Evolutionary conservation across 2,888 invertebrate species (phyloP).

Genomic region (Nephrotoma guestfalica): DNA sequence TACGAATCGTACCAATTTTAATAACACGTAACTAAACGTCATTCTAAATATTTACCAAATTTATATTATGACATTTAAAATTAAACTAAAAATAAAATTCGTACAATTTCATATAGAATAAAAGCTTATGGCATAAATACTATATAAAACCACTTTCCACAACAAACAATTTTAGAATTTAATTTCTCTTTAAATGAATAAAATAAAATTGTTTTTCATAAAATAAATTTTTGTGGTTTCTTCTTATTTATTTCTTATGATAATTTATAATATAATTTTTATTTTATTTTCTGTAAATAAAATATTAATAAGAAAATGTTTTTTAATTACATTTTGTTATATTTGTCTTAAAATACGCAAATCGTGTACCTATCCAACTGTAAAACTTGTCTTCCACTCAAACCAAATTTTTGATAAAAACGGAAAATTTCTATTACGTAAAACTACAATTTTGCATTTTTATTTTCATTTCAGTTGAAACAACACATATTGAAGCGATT

Average conservation of each 20-base stretch:
- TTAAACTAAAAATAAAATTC: background rate
- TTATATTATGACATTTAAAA: background rate
- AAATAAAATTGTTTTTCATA: background rate
- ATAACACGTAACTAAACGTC: too few species aligned
- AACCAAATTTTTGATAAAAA: background rate
- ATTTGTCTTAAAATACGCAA: background rate
- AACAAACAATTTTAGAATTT: background rate
- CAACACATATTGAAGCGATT: constrained; percentile 44
- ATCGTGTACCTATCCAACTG: background rate
- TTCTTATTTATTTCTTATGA: background rate
- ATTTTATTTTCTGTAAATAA: background rate
- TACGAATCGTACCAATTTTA: too few species aligned
- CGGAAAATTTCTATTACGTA: too few species aligned
- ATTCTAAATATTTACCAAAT: background rate
- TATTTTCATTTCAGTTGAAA: constrained; percentile 35
- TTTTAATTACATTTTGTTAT: background rate
- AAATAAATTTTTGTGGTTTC: background rate
- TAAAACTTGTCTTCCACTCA: background rate
- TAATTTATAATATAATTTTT: background rate
- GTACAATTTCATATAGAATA: background rate
- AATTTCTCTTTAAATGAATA: background rate
- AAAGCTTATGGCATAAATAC: background rate
- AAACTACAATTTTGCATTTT: background rate
- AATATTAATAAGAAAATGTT: background rate
- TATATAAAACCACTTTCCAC: background rate